These are phyloP conservation scores for Drosophila subquinaria DNA, from an alignment of 2,888 invertebrate species.

Conservation along the genomic window DNA sequence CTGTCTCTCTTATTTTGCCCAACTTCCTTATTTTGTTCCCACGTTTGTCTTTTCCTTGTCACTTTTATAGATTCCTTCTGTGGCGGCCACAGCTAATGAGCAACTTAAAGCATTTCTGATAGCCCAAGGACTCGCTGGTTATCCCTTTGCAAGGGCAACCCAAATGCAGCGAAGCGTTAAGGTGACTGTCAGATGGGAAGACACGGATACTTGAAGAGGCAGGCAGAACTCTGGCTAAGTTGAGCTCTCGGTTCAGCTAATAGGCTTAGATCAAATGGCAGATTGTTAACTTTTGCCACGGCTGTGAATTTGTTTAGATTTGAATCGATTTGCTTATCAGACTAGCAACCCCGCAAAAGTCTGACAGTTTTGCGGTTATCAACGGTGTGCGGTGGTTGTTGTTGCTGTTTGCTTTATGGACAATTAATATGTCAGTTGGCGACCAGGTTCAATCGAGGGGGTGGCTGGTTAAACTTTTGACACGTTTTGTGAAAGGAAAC, in stretches of 20 bases:
- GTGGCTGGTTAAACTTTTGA: conserved; percentile 14
- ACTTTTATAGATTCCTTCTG: conserved; percentile 7
- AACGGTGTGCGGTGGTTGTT: conserved; percentile 16
- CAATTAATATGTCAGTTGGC: conserved; percentile 64
- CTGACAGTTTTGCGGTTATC: conserved; percentile 12
- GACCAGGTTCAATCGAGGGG: conserved; percentile 44
- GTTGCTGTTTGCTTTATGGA: conserved; percentile 46
- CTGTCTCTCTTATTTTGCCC: neutral
- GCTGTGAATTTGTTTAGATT: conserved; percentile 8
- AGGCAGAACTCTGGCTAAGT: neutral
- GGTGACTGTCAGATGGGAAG: conserved; percentile 43
- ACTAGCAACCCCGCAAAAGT: conserved; percentile 4
- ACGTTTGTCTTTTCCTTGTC: conserved; percentile 3
- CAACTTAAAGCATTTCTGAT: conserved; percentile 25
- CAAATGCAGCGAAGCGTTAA: conserved; percentile 57
- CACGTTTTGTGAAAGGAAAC: conserved; percentile 14
- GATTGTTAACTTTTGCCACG: conserved; percentile 26
- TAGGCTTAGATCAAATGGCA: conserved; percentile 37
- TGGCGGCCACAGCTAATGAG: conserved; percentile 40
- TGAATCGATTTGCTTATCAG: conserved; percentile 25
- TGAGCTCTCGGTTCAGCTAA: neutral
- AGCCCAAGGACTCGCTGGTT: conserved; percentile 14
- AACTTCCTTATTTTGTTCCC: conserved; percentile 14
- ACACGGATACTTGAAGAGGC: conserved; percentile 34
- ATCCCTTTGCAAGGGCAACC: conserved; percentile 19